A percentile compares a stretch with the other conserved stretches of the same genome.
Conservation (phyloP, 2,888 invertebrate species). For the Serrognathus titanus region DNA sequence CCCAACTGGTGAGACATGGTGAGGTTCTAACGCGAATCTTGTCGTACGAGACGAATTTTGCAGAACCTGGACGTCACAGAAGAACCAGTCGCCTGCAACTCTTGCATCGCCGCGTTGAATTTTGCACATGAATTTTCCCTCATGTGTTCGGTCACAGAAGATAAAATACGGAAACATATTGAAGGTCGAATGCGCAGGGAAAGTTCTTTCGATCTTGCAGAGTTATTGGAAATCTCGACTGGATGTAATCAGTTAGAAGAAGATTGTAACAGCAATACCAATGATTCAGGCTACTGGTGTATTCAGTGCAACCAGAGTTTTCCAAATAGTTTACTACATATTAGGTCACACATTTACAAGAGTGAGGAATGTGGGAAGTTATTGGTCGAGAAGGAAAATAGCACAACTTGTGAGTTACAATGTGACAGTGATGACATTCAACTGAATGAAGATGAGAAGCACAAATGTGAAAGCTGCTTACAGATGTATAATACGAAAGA, state of each 20-base stretch:
- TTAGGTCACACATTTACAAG: too few relatives aligned
- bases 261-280: neutral
- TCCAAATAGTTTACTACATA: too few relatives aligned
- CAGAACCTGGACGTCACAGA: slow-evolving; percentile 13
- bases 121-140: slow-evolving; percentile 10
- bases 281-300: neutral
- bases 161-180: neutral
- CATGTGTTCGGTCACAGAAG: slow-evolving; percentile 10
- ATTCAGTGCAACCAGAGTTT: neutral
- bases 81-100: slow-evolving; percentile 12
- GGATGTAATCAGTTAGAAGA: neutral
- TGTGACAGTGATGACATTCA: neutral
- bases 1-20: slow-evolving; percentile 8
- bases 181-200: neutral
- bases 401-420: neutral
- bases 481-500: neutral
- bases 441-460: neutral
- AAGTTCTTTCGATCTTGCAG: neutral
- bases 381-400: too few relatives aligned
- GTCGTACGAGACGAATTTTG: slow-evolving; percentile 1
- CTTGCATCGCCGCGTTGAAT: slow-evolving; percentile 9
- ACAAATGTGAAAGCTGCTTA: neutral
- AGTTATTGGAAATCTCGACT: neutral
- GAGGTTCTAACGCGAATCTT: neutral
- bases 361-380: too few relatives aligned